Evolutionary conservation across 2,113 vertebrate species (phyloP), one percentile per base, ranked within the genome.

Genomic region (Grantiella picta): DNA sequence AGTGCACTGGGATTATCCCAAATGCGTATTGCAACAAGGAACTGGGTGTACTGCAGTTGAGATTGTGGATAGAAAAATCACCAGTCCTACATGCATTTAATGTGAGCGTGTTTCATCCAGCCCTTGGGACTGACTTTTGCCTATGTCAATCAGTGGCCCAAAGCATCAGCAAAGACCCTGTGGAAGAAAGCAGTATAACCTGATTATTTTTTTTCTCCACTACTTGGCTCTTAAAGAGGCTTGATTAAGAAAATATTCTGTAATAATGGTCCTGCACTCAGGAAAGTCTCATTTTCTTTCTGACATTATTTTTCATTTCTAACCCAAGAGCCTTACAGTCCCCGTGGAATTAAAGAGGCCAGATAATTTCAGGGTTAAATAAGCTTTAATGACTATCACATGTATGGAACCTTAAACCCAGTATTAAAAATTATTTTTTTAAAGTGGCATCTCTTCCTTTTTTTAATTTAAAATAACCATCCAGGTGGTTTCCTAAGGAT

Each of bases 331-430:
- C 92, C 77, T 91, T 92, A 50, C 33, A 53, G 75, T 97, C 98
- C 93, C 97, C 60, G 64, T 44, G 97, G 97, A 98, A 89, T 95
- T 93, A 64, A 93, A 96, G 92, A 92, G 96, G 97, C 97, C 98
- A 98, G 97, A 97, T 97, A 97, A 98, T 98, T 98, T 98, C 97
- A 98, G 98, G 97, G 97, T 98, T 98, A 98, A 98, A 98, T 97
- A 98, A 98, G 98, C 97, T 97, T 88, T 98, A 98, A 98, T 98
- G 97, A 98, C 97, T 98, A 98, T 98, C 98, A 98, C 81, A 98
- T 98, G 98, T 96, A 98, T 94, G 97, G 96, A 97, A 95, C 82
- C 96, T 97, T 98, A 98, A 98, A 97, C 97, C 96, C 95, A 96
- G 94, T 96, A 98, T 98, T 98, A 98, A 97, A 98, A 98, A 97